Evolutionary conservation across 1,140 invertebrate species (phyloP).

Genomic region (Palaemon carinicauda): DNA sequence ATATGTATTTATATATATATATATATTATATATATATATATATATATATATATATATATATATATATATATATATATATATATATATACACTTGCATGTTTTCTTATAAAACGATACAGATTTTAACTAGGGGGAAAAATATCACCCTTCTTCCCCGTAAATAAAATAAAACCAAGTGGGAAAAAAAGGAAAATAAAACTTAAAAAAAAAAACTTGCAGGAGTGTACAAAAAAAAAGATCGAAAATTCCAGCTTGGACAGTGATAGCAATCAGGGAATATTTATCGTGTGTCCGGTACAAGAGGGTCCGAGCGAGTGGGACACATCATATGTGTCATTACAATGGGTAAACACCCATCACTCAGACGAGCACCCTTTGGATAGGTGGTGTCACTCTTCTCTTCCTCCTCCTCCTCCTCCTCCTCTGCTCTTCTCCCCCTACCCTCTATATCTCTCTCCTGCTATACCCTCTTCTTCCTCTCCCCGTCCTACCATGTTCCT

Average conservation of each 20-base stretch:
- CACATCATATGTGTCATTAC: constrained; percentile 52
- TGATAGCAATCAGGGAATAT: constrained; percentile 51
- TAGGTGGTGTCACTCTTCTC: neutral
- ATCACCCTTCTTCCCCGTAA: neutral
- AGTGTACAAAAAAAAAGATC: constrained; percentile 2
- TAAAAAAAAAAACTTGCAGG: neutral
- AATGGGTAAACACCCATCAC: constrained; percentile 45
- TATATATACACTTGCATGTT: neutral
- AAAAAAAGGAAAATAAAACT: neutral
- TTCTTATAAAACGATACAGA: neutral
- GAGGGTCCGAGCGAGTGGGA: constrained; percentile 13
- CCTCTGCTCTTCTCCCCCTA: neutral
- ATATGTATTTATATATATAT: neutral
- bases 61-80: neutral
- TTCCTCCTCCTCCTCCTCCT: neutral
- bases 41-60: neutral
- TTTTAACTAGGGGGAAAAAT: neutral
- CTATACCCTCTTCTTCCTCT: neutral
- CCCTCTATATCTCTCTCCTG: neutral
- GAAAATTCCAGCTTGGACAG: constrained; percentile 33
- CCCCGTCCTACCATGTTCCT: neutral
- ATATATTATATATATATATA: neutral
- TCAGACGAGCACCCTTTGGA: constrained; percentile 42
- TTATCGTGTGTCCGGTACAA: constrained; percentile 39
- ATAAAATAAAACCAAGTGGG: neutral